Evolutionary conservation across 2,797 vertebrate species (phyloP).

Genomic region (Triplophysa bombifrons): DNA sequence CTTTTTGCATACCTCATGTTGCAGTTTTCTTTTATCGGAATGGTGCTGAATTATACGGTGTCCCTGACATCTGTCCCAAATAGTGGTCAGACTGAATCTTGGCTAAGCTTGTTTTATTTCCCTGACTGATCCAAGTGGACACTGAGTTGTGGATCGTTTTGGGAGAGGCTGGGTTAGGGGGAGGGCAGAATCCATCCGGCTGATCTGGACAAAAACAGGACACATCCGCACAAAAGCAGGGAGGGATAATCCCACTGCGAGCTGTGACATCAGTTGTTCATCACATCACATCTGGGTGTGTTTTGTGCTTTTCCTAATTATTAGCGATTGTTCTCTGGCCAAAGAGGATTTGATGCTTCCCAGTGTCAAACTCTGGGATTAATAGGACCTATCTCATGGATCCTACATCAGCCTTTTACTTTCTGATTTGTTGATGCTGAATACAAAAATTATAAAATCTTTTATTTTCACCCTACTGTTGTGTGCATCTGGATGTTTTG

Average conservation of each 20-base stretch:
- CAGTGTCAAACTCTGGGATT: background rate
- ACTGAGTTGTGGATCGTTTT: constrained; percentile 47
- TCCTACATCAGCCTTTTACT: constrained; percentile 23
- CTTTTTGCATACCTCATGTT: background rate
- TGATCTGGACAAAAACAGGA: constrained; percentile 28
- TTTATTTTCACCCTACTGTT: background rate
- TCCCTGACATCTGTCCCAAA: background rate
- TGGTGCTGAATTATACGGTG: background rate
- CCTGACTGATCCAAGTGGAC: constrained; percentile 36
- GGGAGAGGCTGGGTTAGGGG: constrained; percentile 34
- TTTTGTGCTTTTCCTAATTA: background rate
- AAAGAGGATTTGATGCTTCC: background rate
- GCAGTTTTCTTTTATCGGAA: background rate
- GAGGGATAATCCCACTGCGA: background rate
- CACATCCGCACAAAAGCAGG: background rate
- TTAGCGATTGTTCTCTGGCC: background rate
- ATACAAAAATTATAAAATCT: no score
- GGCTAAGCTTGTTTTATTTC: constrained; percentile 55
- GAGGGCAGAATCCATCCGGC: constrained; percentile 24
- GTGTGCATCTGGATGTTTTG: constrained; percentile 14
- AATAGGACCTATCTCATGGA: constrained; percentile 10
- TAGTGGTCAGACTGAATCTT: constrained; percentile 30
- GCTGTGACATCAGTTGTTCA: background rate
- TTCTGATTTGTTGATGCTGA: constrained; percentile 17
- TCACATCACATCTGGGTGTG: constrained; percentile 14